Conservation (phyloP, 2,888 invertebrate species). For the Erpobdella octoculata region DNA sequence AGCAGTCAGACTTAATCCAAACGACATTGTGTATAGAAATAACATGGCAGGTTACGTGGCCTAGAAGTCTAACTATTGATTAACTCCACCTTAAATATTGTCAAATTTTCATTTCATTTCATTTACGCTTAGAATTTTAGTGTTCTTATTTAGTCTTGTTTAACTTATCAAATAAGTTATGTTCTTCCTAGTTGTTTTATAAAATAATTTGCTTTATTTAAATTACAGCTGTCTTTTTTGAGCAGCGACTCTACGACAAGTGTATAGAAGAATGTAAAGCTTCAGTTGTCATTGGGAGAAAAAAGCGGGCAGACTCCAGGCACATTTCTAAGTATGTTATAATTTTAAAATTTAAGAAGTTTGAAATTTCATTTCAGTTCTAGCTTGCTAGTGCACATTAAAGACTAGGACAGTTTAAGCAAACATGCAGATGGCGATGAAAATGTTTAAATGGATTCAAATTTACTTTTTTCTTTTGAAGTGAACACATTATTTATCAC, state of each 20-base stretch:
- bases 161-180: neutral
- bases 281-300: slow-evolving; percentile 87
- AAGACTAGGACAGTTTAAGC: no score
- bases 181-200: neutral
- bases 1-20: slow-evolving; percentile 79
- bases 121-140: neutral
- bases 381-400: no score
- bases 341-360: neutral
- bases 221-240: slow-evolving; percentile 77
- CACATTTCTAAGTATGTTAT: slow-evolving; percentile 75
- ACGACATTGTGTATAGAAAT: slow-evolving; percentile 83
- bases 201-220: neutral
- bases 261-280: slow-evolving; percentile 86
- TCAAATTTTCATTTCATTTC: no score
- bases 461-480: neutral
- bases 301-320: slow-evolving; percentile 92
- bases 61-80: no score
- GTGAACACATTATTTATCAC: neutral
- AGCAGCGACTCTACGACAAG: slow-evolving; percentile 79
- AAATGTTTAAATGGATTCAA: neutral
- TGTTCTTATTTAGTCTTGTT: neutral
- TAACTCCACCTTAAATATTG: no score
- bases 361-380: neutral
- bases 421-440: no score
- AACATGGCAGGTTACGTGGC: slow-evolving; percentile 83